Evolutionary conservation across 1,140 invertebrate species (phyloP).

Genomic region (Rhizoglyphus robini): DNA sequence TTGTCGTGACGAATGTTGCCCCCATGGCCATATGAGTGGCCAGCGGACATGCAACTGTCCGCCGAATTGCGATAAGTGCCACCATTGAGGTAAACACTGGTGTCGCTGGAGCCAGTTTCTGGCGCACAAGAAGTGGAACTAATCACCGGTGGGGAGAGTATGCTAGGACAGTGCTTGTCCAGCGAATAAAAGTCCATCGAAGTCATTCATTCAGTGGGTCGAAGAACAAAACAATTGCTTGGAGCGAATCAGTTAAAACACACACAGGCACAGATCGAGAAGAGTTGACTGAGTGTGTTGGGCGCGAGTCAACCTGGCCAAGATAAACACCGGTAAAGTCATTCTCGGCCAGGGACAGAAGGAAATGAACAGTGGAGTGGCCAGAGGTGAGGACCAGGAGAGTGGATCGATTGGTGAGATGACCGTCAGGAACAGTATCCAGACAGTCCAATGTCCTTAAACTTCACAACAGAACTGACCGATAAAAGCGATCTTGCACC

Average conservation of each 20-base stretch:
- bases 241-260: neutral
- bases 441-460: neutral
- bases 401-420: too few species aligned
- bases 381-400: neutral
- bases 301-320: too few species aligned
- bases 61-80: neutral
- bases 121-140: slow-evolving; percentile 1
- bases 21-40: neutral
- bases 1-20: neutral
- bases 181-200: slow-evolving; percentile 14
- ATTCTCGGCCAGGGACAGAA: neutral
- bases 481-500: neutral
- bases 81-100: neutral
- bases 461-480: too few species aligned
- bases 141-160: slow-evolving; percentile 11
- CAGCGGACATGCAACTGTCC: neutral
- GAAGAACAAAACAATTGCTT: neutral
- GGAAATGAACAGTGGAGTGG: neutral
- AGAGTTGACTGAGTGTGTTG: neutral
- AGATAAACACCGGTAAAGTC: neutral
- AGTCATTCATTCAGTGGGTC: slow-evolving; percentile 3
- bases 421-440: neutral
- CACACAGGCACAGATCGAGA: neutral
- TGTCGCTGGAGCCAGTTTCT: neutral
- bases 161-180: slow-evolving; percentile 12